phyloP scores from a whole-genome alignment of 2,797 vertebrate species.

The Cirrhinus mrigala region DNA sequence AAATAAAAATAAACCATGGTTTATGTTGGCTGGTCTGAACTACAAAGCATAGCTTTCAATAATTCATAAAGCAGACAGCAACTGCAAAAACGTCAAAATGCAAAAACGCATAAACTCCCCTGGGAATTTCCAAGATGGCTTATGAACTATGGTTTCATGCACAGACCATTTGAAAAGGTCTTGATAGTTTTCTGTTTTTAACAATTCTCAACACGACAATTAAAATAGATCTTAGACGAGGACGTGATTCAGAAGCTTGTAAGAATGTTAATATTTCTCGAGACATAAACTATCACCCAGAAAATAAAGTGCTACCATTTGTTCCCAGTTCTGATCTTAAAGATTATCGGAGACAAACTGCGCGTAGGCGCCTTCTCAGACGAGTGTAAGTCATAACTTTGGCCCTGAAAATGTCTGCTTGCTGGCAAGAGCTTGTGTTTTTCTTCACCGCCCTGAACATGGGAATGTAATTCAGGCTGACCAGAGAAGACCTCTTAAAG shows the following conservation, averaged over 20 bases:
- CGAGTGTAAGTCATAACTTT: slow-evolving; percentile 53
- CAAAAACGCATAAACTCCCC: slow-evolving; percentile 41
- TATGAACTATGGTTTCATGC: slow-evolving; percentile 21
- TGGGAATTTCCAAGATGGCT: slow-evolving; percentile 44
- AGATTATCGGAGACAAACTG: slow-evolving; percentile 29
- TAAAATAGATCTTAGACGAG: not conserved
- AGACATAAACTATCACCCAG: slow-evolving; percentile 26
- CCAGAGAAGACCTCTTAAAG: slow-evolving; percentile 41
- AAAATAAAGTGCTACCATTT: slow-evolving; percentile 53
- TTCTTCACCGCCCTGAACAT: slow-evolving; percentile 50
- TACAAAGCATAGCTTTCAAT: slow-evolving; percentile 30
- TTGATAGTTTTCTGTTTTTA: not conserved
- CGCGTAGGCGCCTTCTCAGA: slow-evolving; percentile 46
- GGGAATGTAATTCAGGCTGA: slow-evolving; percentile 50
- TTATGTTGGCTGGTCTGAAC: slow-evolving; percentile 48
- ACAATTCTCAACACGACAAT: not conserved
- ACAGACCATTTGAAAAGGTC: slow-evolving; percentile 26
- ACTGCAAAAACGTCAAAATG: slow-evolving; percentile 16
- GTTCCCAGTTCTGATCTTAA: slow-evolving; percentile 43
- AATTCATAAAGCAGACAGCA: slow-evolving; percentile 38
- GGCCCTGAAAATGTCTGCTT: slow-evolving; percentile 33
- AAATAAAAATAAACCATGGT: slow-evolving; percentile 32
- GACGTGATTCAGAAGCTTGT: slow-evolving; percentile 24
- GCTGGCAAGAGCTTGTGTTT: slow-evolving; percentile 52
- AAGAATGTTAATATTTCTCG: slow-evolving; percentile 8